Base-by-base conservation (phyloP, 2,797 vertebrate genomes). In the Hydrolagus colliei region DNA sequence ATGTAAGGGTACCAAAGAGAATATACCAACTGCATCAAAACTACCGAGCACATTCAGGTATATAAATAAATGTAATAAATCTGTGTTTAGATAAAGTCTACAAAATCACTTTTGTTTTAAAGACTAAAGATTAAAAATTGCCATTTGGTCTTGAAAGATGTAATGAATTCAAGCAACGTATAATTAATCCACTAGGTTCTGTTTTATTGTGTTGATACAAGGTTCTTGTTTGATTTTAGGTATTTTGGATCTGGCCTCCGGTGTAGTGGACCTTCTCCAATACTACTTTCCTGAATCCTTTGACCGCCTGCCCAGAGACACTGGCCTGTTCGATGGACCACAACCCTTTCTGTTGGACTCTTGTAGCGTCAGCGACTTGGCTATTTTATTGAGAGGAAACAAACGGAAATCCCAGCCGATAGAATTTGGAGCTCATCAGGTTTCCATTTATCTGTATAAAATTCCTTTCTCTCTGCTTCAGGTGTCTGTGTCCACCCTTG, bases 361-460 rank as follows among this genome's bases (percentile, higher is more conserved):
- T 72, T 95, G 94, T 75, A 94, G 93, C 77, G 89, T 95, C 87
- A 95, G 93, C 63, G 94, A 95, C 89, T 86, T 95, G 62, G 94
- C 94, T 82, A 94, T 95, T 89, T 89, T 95, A 59, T 90, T 95
- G 59, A 90, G 92, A 86, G 94, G 94, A 68, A 95, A 95, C 90
- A 95, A 94, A 89, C 93, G 94, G 87, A 94, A 94, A 90, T 93
- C 93, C 1, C 94, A 95, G 20, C 93, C 94, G 59, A 95, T 95
- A 87, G 94, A 95, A 90, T 95, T 95, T 89, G 94, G 94, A 89
- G 94, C 94, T 68, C 94, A 95, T 90, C 94, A 95, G 94, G 94
- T 95, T 87, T 88, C 73, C 14, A 52, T 20, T 52, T 71, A 18
- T 77, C 20, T 27, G 35, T 68, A 13, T 67, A 20, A 68, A 52